A percentile compares a stretch with the other conserved stretches of the same genome.
Conservation (phyloP, 2,113 vertebrate genomes). For the Pomatorhinus ruficollis region DNA sequence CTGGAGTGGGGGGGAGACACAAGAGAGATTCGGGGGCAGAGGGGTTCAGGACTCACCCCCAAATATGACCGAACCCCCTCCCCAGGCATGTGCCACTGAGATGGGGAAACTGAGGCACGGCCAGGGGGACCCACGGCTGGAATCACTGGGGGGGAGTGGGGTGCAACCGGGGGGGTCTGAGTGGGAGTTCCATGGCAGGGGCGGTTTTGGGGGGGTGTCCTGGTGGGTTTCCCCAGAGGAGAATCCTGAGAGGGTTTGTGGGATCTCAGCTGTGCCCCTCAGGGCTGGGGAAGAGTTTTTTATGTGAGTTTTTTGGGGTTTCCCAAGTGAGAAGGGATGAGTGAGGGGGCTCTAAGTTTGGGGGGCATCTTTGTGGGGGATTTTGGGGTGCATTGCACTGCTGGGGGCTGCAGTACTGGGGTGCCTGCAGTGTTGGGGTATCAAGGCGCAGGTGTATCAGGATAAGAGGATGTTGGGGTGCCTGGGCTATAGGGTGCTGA, state of each 20-base stretch:
- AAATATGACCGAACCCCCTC: not conserved
- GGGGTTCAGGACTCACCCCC: not conserved
- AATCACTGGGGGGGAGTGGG: not conserved
- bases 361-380: not conserved
- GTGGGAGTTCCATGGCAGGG: not conserved
- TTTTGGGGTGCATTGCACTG: rapidly evolving
- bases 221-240: not conserved
- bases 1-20: not conserved
- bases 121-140: not conserved
- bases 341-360: not conserved
- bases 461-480: not conserved
- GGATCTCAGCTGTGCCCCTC: not conserved
- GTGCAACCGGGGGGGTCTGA: not conserved
- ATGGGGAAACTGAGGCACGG: not conserved
- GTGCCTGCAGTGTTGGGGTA: not conserved
- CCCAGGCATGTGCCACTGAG: not conserved
- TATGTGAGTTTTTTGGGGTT: not conserved
- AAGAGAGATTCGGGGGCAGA: not conserved
- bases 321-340: not conserved
- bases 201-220: not conserved
- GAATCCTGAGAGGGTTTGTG: not conserved
- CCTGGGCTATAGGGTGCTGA: not conserved
- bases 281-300: no score
- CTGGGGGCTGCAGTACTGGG: not conserved
- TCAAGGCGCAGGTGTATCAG: rapidly evolving